Conservation (phyloP, 2,888 invertebrate genomes). For the Volucella zonaria region DNA sequence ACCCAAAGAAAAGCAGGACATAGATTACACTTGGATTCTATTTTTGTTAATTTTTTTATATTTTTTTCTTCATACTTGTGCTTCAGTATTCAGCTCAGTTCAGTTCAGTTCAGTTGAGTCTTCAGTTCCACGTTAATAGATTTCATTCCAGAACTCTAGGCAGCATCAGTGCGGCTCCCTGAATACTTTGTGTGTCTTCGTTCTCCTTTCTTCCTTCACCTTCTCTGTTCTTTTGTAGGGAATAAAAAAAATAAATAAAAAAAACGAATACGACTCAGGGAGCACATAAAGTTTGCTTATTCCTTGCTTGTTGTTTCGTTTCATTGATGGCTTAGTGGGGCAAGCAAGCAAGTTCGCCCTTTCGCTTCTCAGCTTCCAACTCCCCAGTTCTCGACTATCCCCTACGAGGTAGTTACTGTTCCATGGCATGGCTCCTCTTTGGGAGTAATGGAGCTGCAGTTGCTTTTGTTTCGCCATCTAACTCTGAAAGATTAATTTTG, state of each 20-base stretch:
- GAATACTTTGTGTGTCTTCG: conserved; percentile 40
- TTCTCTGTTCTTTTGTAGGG: background rate
- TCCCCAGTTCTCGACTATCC: conserved; percentile 26
- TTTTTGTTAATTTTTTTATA: conserved; percentile 38
- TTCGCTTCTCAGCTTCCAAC: no score
- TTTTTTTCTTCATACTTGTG: conserved; percentile 48
- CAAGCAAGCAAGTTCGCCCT: conserved; percentile 55
- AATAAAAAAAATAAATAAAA: background rate
- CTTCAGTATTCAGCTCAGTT: background rate
- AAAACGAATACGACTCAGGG: conserved; percentile 4
- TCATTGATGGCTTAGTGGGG: conserved; percentile 70
- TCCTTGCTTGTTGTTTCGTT: conserved; percentile 64
- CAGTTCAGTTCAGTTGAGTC: background rate
- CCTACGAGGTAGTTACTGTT: conserved; percentile 47
- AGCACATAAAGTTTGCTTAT: conserved; percentile 66
- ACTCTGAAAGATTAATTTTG: conserved; percentile 69
- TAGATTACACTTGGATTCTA: conserved; percentile 61
- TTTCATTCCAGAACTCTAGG: conserved; percentile 37
- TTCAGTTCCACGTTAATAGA: conserved; percentile 57
- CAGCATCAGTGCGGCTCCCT: conserved; percentile 41
- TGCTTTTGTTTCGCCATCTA: conserved; percentile 60
- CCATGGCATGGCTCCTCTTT: background rate
- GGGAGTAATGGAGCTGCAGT: conserved; percentile 48
- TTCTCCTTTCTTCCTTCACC: background rate
- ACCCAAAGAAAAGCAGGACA: conserved; percentile 70